Conservation (phyloP, 2,113 vertebrate genomes). For the Tragelaphus imberbis region DNA sequence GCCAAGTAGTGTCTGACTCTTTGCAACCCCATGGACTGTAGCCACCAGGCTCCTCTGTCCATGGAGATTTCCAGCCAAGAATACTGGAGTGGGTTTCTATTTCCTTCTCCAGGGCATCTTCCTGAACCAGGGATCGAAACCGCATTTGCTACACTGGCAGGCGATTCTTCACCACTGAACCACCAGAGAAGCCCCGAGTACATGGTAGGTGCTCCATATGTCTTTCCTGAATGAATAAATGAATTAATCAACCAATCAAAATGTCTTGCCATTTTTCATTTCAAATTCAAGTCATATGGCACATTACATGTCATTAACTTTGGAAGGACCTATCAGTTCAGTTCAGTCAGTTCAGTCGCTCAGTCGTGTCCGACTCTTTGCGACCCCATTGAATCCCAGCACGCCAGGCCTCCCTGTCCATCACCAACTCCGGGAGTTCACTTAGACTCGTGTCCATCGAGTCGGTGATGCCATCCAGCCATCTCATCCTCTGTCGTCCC, state of each 20-base stretch:
- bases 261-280: not conserved
- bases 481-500: too few relatives aligned
- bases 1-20: not conserved
- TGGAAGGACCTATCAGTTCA: not conserved
- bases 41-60: not conserved
- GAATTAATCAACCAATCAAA: not conserved
- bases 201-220: not conserved
- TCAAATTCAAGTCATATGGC: not conserved
- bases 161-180: not conserved
- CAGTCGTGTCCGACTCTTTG: too few relatives aligned
- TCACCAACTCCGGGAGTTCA: too few relatives aligned
- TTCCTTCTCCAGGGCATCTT: not conserved
- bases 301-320: not conserved
- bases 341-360: too few relatives aligned
- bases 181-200: not conserved
- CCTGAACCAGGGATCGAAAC: not conserved
- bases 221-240: not conserved
- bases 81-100: not conserved
- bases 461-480: too few relatives aligned
- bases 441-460: too few relatives aligned
- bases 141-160: not conserved
- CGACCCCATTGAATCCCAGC: too few relatives aligned
- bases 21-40: not conserved
- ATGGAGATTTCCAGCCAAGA: not conserved
- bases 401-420: too few relatives aligned